phyloP scores from a whole-genome alignment of 2,113 vertebrate species.

The Chinchilla lanigera region DNA sequence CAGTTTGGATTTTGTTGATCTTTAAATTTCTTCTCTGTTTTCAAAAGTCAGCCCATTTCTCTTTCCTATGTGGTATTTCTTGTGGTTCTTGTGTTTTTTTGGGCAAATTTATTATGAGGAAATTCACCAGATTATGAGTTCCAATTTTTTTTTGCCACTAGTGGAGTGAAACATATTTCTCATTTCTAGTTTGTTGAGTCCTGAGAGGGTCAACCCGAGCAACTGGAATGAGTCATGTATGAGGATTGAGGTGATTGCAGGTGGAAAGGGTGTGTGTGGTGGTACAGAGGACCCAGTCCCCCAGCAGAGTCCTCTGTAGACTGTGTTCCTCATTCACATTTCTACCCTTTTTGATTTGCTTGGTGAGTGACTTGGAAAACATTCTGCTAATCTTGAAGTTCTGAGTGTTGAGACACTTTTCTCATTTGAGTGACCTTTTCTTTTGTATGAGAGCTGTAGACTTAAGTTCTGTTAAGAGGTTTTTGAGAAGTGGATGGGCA shows the following conservation, averaged over 20 bases:
- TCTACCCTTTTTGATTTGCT: constrained; percentile 21
- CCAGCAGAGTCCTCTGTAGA: too few relatives aligned
- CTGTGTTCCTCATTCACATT: neutral
- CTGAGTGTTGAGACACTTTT: neutral
- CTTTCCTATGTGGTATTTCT: constrained; percentile 49
- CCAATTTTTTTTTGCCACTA: neutral
- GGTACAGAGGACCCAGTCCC: neutral
- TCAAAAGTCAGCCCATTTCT: constrained; percentile 22
- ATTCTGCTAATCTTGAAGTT: neutral
- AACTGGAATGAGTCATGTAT: neutral
- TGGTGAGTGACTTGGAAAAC: neutral
- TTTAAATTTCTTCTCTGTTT: constrained; percentile 57
- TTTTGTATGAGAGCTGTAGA: neutral
- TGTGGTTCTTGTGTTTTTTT: constrained; percentile 56
- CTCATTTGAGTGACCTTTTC: neutral
- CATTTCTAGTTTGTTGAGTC: neutral
- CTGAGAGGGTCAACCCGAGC: neutral
- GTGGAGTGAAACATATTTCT: neutral
- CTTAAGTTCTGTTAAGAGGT: neutral
- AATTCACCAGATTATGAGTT: constrained; percentile 59
- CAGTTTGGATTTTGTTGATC: constrained; percentile 25
- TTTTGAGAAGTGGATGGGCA: neutral
- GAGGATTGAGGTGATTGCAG: neutral
- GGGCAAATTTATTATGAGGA: constrained; percentile 57
- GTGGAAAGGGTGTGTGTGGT: neutral